Base-by-base conservation (phyloP, 2,797 vertebrate species). In the Micromesistius poutassou region DNA sequence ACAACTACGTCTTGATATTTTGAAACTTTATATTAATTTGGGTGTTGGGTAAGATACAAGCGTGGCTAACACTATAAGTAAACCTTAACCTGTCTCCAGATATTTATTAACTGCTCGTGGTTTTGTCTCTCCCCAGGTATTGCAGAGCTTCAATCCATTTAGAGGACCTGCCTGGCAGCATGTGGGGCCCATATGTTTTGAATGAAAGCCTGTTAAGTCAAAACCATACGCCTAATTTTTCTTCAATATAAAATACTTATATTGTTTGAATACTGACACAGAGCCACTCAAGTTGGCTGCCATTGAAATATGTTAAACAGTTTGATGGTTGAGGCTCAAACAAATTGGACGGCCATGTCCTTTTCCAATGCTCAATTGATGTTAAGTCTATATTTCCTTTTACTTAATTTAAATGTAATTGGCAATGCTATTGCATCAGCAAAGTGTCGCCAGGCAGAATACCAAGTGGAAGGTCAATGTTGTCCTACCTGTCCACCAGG, bases 391-490 rank as follows among this genome's bases (percentile, higher is more conserved):
- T n/a, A 22, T 66, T 66, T 66, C 1, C 1, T 66, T 25, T 25
- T 66, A 9, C 25, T 66, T 10, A 9, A 28, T 66, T 22, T 66
- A 10, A 25, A 66, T 66, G 25, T 66, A n/a, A 66, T 66, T 28
- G 55, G 7, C n/a, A 66, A 66, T 66, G 9, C n/a, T 66, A 10
- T 1, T 66, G n/a, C 7, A 66, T 66, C n/a, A 66, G n/a, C 55
- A 66, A 25, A 66, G 25, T 66, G 55, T 66, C n/a, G n/a, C n/a
- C 55, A 66, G 55, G 55, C n/a, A 66, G 55, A 66, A 66, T 66
- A 66, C 55, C 25, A n/a, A 66, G 7, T 66, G 8, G 55, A n/a
- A 66, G 55, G 25, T 4, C n/a, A 66, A 25, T 66, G 55, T 28
- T 66, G 55, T 28, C 55, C 55, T 66, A 2, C 55, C n/a, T 66